Evolutionary conservation across 1,140 invertebrate genomes (phyloP), one percentile per base, ranked within the genome.

Genomic region (Drosophila pseudoananassae): DNA sequence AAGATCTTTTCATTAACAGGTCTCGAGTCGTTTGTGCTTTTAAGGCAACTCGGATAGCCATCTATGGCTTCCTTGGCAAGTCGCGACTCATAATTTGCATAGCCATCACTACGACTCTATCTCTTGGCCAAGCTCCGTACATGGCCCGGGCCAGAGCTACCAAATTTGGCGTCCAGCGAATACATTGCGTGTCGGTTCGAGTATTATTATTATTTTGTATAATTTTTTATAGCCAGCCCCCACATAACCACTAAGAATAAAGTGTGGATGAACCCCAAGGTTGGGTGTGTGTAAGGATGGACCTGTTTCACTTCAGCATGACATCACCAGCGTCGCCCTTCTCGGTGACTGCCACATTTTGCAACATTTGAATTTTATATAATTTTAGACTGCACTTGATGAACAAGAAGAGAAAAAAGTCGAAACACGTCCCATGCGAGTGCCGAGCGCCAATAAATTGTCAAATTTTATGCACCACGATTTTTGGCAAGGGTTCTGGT

Each of bases 401-500:
- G 51, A 45, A 78, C 57, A 65, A 25, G 45, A 63, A 64, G 12
- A n/a, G n/a, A n/a, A 31, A 15, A 20, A 57, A 46, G n/a, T 17
- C 45, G 15, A 12, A 46, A 38, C 33, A 64, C 59, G 55, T 46
- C 2, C 20, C 20, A 7, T 7, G 1, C n/a, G 50, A 79, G 31
- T 73, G 75, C 64, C 51, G 63, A 85, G 78, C 85, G 84, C 78
- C 84, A 81, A 89, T 89, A 89, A 89, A 84, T 89, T 89, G 85
- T 81, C 84, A 89, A 89, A 90, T 89, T 89, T 89, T 89, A 89
- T 89, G 85, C 85, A 82, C 65, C 59, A 65, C 82, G 69, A 77
- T 80, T 78, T 70, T 85, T 85, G 83, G 83, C 78, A 88, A 76
- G 50, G 56, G 55, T 74, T 78, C 64, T 20, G 20, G 20, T 20